phyloP scores from a whole-genome alignment of 2,113 vertebrate species.

The Loxodonta africana region DNA sequence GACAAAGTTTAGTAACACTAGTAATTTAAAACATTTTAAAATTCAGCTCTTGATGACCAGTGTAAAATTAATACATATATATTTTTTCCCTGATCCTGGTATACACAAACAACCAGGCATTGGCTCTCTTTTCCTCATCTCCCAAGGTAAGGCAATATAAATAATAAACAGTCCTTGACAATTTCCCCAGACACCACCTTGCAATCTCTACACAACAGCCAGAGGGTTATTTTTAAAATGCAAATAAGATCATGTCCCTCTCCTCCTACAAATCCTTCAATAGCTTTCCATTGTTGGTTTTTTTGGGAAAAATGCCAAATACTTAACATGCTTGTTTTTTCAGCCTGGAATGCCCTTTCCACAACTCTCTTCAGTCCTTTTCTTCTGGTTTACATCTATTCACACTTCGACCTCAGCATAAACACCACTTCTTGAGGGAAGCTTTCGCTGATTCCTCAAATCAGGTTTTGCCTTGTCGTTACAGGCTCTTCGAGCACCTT shows the following conservation, averaged over 20 bases:
- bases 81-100: background rate
- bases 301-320: background rate
- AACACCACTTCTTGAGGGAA: background rate
- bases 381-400: background rate
- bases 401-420: background rate
- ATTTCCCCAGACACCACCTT: background rate
- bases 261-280: background rate
- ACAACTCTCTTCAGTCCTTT: background rate
- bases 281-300: background rate
- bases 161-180: background rate
- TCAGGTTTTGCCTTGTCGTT: background rate
- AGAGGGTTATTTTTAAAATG: conserved; percentile 39
- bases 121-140: conserved; percentile 18
- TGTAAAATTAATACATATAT: background rate
- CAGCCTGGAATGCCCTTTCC: background rate
- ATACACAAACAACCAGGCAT: background rate
- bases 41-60: background rate
- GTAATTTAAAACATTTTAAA: conserved; percentile 10
- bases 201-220: background rate
- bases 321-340: background rate
- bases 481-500: background rate
- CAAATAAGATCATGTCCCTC: background rate
- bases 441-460: background rate
- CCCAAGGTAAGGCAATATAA: background rate
- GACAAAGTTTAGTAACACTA: background rate